Conservation (phyloP, 2,888 invertebrate species). For the Drosophila hamatofila region DNA sequence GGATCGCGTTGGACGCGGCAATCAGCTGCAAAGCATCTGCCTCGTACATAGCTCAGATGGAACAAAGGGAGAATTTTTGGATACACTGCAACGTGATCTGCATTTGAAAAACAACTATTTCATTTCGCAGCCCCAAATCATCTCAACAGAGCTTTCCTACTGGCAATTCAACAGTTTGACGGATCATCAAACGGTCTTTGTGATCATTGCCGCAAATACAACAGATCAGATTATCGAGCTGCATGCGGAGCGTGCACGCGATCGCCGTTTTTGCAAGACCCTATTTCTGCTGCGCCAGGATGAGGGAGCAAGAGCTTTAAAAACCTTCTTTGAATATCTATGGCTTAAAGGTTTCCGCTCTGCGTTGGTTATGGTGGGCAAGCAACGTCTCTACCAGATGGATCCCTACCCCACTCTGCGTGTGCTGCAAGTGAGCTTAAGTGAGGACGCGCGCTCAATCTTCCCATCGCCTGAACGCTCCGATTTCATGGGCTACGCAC, state of each 20-base stretch:
- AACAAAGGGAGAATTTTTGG: slow-evolving; percentile 17
- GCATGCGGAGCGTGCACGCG: slow-evolving; percentile 38
- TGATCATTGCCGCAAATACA: slow-evolving; percentile 52
- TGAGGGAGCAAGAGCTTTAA: background rate
- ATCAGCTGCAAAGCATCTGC: slow-evolving; percentile 42
- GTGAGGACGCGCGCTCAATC: slow-evolving; percentile 21
- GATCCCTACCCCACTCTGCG: slow-evolving; percentile 68
- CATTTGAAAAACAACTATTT: slow-evolving; percentile 45
- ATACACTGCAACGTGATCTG: slow-evolving; percentile 35
- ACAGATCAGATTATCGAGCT: slow-evolving; percentile 45
- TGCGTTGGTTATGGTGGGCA: slow-evolving; percentile 54
- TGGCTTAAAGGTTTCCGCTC: slow-evolving; percentile 62
- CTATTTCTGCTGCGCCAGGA: slow-evolving; percentile 45
- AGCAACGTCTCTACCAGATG: slow-evolving; percentile 51
- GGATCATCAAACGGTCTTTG: slow-evolving; percentile 40
- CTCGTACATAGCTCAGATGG: slow-evolving; percentile 41
- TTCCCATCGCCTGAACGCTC: slow-evolving; percentile 45
- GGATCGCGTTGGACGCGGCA: slow-evolving; percentile 47
- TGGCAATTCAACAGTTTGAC: slow-evolving; percentile 18
- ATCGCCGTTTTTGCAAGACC: slow-evolving; percentile 53
- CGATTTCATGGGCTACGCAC: slow-evolving; percentile 56
- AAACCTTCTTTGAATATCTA: slow-evolving; percentile 49
- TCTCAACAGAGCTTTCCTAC: slow-evolving; percentile 9
- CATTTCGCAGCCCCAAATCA: slow-evolving; percentile 42
- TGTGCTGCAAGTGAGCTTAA: slow-evolving; percentile 22